Evolutionary conservation across 2,113 vertebrate genomes (phyloP).

Genomic region (Corvus moneduloides): DNA sequence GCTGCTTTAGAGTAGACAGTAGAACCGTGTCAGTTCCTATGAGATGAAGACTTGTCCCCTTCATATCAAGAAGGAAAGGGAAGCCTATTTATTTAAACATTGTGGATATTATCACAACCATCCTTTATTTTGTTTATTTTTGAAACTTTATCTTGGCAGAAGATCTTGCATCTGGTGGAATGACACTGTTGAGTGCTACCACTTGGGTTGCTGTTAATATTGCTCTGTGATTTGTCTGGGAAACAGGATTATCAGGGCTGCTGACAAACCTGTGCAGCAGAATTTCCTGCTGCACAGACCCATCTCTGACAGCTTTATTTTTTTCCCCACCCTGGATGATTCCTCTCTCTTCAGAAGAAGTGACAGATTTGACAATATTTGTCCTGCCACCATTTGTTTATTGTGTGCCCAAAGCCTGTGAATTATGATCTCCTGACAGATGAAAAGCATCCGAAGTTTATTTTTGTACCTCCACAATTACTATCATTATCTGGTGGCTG

Average conservation of each 20-base stretch:
- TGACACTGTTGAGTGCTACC: not conserved
- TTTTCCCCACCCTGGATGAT: not conserved
- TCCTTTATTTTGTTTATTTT: not conserved
- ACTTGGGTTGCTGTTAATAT: not conserved
- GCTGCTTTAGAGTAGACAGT: not conserved
- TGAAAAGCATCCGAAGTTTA: not conserved
- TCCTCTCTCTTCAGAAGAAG: not conserved
- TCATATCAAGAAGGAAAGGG: not conserved
- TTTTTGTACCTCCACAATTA: not conserved
- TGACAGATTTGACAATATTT: not conserved
- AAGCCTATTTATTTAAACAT: not conserved
- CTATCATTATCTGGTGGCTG: not conserved
- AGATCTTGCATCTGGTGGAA: not conserved
- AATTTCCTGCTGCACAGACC: not conserved
- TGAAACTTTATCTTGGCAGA: not conserved
- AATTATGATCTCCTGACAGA: not conserved
- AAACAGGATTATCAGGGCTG: not conserved
- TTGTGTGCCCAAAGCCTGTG: not conserved
- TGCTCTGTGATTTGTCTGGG: not conserved
- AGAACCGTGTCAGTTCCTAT: not conserved
- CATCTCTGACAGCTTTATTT: not conserved
- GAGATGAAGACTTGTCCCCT: not conserved
- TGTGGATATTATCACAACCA: not conserved
- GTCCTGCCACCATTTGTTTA: not conserved
- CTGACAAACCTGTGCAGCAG: not conserved